Conservation (phyloP, 1,140 invertebrate genomes). For the Bombus superbus region DNA sequence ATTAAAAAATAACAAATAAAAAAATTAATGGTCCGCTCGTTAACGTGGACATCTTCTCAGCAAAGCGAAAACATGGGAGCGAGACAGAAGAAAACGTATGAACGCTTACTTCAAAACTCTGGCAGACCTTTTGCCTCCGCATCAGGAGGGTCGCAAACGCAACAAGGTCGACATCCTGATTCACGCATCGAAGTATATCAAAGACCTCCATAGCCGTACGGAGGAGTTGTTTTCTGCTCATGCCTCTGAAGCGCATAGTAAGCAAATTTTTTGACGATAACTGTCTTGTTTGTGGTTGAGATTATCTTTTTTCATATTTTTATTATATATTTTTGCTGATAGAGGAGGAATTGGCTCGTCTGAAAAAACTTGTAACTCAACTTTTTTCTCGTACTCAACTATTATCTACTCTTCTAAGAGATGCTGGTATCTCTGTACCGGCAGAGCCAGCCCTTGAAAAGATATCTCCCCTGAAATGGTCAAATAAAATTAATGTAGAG, state of each 20-base stretch:
- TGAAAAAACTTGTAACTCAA: slow-evolving; percentile 79
- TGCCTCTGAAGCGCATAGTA: slow-evolving; percentile 79
- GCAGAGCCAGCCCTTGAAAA: slow-evolving; percentile 81
- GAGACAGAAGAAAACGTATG: slow-evolving; percentile 82
- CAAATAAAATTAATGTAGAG: slow-evolving; percentile 81
- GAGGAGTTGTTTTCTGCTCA: slow-evolving; percentile 78
- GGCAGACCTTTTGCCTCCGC: slow-evolving; percentile 80
- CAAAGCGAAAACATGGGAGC: slow-evolving; percentile 84
- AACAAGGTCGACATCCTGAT: slow-evolving; percentile 83
- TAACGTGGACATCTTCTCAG: slow-evolving; percentile 61
- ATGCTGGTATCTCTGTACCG: slow-evolving; percentile 81
- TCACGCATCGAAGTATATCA: slow-evolving; percentile 82
- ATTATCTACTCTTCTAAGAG: slow-evolving; percentile 76
- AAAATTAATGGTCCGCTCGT: background rate
- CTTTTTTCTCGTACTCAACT: slow-evolving; percentile 79
- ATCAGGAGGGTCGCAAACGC: slow-evolving; percentile 81
- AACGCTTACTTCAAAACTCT: slow-evolving; percentile 82
- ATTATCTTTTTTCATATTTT: background rate
- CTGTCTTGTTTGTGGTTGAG: background rate
- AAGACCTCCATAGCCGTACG: slow-evolving; percentile 80
- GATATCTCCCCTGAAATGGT: slow-evolving; percentile 81
- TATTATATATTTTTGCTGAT: background rate
- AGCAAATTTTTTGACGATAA: slow-evolving; percentile 26
- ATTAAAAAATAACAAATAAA: background rate
- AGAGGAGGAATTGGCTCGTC: slow-evolving; percentile 80